Evolutionary conservation across 1,140 invertebrate genomes (phyloP), one percentile per base, ranked within the genome.

Genomic region (Dolichoris vasculosae): DNA sequence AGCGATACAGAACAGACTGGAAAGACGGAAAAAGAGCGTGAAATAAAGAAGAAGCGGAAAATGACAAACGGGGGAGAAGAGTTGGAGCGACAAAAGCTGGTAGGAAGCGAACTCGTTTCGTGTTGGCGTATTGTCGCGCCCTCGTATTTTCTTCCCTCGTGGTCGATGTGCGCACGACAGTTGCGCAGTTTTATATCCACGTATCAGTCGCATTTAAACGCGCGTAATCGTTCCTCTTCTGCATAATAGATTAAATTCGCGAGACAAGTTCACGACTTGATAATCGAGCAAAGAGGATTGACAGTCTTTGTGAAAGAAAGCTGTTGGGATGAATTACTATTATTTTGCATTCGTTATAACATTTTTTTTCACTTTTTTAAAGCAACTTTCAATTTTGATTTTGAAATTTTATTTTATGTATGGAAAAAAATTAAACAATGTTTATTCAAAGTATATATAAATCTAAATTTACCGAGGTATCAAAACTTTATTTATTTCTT

Each of bases 81-180:
- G 48, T 17, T 11, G 48, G 13, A 46, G 8, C 2, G 7, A 75
- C 38, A 75, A 75, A 75, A 46, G 40, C 23, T 2, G 46, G 17
- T 38, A 1, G 38, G 38, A 73, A 13, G 11, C 9, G 43, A 43
- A 13, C 1, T 1, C 17, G 20, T 35, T 35, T 59, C 30, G 46
- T 30, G 32, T 32, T 46, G n/a, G 32, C 76, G 83, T 84, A 88
- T 92, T 90, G 89, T 91, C 86, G 40, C 8, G 43, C n/a, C 13
- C 1, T 71, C 23, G 64, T 46, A 71, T 82, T 82, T 46, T 82
- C 15, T 35, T 92, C 90, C 90, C 90, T 90, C 87, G 90, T 89
- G 91, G 90, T 91, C 86, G 86, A 86, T 71, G 81, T 55, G 4
- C 35, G 23, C 43, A 46, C 17, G 17, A 46, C 17, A 55, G 76